Base-by-base conservation (phyloP, 2,888 invertebrate species). In the Ellobium chinense region DNA sequence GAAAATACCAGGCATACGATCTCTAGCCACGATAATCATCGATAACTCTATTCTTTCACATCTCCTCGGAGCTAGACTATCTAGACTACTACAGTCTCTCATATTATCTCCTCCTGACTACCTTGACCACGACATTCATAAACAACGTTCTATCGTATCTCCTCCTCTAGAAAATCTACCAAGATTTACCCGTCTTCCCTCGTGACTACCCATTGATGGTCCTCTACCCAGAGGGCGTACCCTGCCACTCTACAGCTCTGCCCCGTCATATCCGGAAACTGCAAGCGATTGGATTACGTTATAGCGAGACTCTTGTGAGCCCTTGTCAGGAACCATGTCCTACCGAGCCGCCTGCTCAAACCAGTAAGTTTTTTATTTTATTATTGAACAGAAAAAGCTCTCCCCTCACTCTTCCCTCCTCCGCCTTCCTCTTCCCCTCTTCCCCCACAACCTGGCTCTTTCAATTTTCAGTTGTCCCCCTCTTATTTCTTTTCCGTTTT, bases 171-270 rank as follows among this genome's bases (percentile, higher is more conserved):
- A 90, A 90, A 81, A 84, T 88, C 14, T 66, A 86, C 63, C 29
- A 27, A 9, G 60, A 77, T 37, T 37, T 82, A 27, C 88, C 89
- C 0, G 83, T 88, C 21, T 78, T 78, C 36, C 90, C 90, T 1
- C 73, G 82, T 1, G 89, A 90, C 72, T 75, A 88, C 9, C 88
- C 88, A 5, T 82, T 88, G 65, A 83, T 90, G 77, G 74, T 60
- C 14, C 65, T 87, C 82, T 92, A 93, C 80, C 86, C 93, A 82
- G 93, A 93, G 72, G 95, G 95, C 36, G 92, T 95, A 63, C 95
- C 95, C 0, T 95, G 95, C 86, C 91, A 94, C 78, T 95, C 95
- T 9, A 93, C 93, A 54, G 93, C 95, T 74, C 89, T 95, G 34
- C 94, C 95, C 24, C 83, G 89, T 69, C 84, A 90, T 27, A 65